Evolutionary conservation across 1,140 invertebrate genomes (phyloP).

Genomic region (Acromyrmex charruanus): DNA sequence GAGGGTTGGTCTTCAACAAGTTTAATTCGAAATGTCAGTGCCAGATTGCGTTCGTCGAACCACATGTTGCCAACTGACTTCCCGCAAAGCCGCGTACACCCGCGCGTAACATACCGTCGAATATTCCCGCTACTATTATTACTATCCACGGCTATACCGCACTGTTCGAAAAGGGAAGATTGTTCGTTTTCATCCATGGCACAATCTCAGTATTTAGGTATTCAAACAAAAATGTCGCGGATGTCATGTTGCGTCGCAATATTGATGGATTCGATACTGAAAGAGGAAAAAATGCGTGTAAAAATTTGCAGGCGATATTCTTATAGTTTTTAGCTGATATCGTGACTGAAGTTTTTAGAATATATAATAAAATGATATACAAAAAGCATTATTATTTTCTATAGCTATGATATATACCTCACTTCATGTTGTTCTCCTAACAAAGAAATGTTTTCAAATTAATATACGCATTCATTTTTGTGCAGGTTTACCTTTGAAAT

Average conservation of each 20-base stretch:
- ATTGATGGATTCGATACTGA: not conserved
- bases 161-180: slow-evolving; percentile 19
- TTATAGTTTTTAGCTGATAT: not conserved
- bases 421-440: not conserved
- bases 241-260: slow-evolving; percentile 9
- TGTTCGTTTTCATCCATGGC: slow-evolving; percentile 18
- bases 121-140: slow-evolving; percentile 73
- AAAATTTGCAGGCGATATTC: slow-evolving; percentile 46
- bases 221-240: slow-evolving; percentile 50
- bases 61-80: slow-evolving; percentile 79
- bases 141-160: slow-evolving; percentile 41
- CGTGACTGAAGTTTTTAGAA: not conserved
- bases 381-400: not conserved
- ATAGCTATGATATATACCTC: not conserved
- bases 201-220: slow-evolving; percentile 43
- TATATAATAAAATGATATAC: not conserved
- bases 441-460: not conserved
- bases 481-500: no score
- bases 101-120: slow-evolving; percentile 67
- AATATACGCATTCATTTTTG: not conserved
- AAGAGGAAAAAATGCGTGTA: not conserved
- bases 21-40: slow-evolving; percentile 79
- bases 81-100: slow-evolving; percentile 58
- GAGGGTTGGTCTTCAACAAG: slow-evolving; percentile 56
- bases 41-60: slow-evolving; percentile 82